These are phyloP conservation scores for Pseudococcus viburni DNA, from an alignment of 2,888 invertebrate genomes.

Conservation along the genomic window DNA sequence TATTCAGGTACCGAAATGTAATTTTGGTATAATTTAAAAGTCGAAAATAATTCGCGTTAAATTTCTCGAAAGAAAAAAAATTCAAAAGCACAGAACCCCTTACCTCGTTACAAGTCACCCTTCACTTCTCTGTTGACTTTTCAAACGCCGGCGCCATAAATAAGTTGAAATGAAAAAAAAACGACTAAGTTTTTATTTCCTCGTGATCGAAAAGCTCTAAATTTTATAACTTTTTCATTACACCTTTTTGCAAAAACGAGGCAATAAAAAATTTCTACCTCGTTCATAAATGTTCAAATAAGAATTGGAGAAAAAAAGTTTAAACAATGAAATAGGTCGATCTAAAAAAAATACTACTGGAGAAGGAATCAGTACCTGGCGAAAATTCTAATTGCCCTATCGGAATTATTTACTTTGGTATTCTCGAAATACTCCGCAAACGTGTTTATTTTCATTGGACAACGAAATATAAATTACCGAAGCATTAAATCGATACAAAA, in stretches of 20 bases:
- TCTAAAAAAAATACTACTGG: neutral
- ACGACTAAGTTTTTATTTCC: neutral
- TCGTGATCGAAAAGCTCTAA: neutral
- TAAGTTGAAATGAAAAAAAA: slow-evolving; percentile 1
- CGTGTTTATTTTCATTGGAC: slow-evolving; percentile 23
- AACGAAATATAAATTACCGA: slow-evolving; percentile 47
- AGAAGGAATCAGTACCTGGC: neutral
- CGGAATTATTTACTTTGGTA: neutral
- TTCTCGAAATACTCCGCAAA: neutral
- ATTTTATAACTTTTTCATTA: slow-evolving; percentile 42
- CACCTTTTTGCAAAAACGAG: neutral
- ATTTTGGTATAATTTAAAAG: neutral
- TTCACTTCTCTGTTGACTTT: neutral
- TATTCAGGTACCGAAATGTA: neutral
- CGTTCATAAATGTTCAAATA: neutral
- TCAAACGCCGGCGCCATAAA: neutral
- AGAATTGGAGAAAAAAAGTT: neutral
- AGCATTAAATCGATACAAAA: slow-evolving; percentile 48
- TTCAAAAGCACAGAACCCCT: neutral
- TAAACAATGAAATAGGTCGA: neutral
- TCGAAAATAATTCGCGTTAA: neutral
- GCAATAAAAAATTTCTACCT: neutral
- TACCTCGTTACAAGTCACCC: neutral
- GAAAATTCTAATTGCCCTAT: slow-evolving; percentile 23
- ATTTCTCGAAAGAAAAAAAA: slow-evolving; percentile 1